Base-by-base conservation (phyloP, 2,113 vertebrate genomes). In the Alligator sinensis region DNA sequence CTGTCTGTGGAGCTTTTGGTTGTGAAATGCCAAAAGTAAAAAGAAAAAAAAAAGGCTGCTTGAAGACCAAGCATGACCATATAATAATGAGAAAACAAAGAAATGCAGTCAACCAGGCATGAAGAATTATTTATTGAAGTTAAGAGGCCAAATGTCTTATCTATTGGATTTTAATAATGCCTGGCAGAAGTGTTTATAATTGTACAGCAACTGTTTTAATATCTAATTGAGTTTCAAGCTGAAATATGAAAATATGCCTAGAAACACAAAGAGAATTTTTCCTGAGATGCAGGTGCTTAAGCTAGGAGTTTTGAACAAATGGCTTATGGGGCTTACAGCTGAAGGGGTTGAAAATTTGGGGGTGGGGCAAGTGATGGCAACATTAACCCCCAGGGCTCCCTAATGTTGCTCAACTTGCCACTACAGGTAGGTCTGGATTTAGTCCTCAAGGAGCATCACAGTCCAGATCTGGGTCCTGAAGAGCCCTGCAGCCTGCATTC, bases 161-260 rank as follows among this genome's bases (percentile, higher is more conserved):
- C 90, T 90, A 70, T 9, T 95, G 85, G 64, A 82, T 96, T 96
- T 89, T 95, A 97, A 95, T 96, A 96, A 87, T 88, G 87, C 34
- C 87, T 96, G 87, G 72, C 94, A 95, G 93, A 96, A 92, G 75
- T 94, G 93, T 82, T 93, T 96, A 90, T 93, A 91, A 87, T 97
- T 95, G 92, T 89, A 93, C 72, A 91, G 82, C 85, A 89, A 89
- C 90, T 95, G 77, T 95, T 94, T 94, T 87, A 95, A 57, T 94
- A 91, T 80, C 80, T 95, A 94, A 94, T 92, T 91, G 89, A 92
- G 82, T 95, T 96, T 96, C 78, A 91, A 94, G 82, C n/a, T 94
- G 93, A 94, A 95, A 96, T 92, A 95, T 94, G 88, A 86, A 93
- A 94, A 75, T 87, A n/a, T 86, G 83, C 86, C 92, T 95, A 89